Base-by-base conservation (phyloP, 2,888 invertebrate genomes). In the Plutella xylostella region DNA sequence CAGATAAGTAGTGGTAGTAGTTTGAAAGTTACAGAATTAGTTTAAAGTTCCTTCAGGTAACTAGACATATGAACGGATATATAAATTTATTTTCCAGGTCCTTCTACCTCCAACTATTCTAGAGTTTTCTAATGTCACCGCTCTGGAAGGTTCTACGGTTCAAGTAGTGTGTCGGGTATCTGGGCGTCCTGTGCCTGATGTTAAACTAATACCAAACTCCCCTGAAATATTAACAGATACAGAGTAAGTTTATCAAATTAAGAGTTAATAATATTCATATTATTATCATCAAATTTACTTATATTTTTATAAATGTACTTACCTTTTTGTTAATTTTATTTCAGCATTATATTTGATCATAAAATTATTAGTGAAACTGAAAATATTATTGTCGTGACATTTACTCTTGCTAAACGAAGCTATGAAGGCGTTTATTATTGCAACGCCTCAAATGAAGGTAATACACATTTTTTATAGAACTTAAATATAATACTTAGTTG, bases 401-500 rank as follows among this genome's bases (percentile, higher is more conserved):
- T 69, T 14, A 48, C 64, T 0, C 56, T 52, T 48, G 58, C 72
- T 1, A 55, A 57, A 21, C 61, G 64, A 52, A 49, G 51, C 2
- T 54, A 63, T 6, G 66, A 64, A 49, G 79, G 79, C 21, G 46
- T 56, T 35, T 80, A 74, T 40, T 45, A 58, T 14, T 82, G 82
- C 48, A 73, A 71, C 42, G 78, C 78, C 2, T 63, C 51, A 7
- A 80, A 80, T 55, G 61, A 61, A 47, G 75, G 82, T 78, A 61
- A 6, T 33, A 33, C 33, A 2, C 11, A 33, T 33, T 6, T n/a
- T 33, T 33, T 6, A 25, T 25, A 7, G 9, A 25, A n/a, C n/a
- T n/a, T n/a, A n/a, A n/a, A n/a, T n/a, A n/a, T n/a, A n/a, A n/a
- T n/a, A n/a, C n/a, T n/a, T n/a, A n/a, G n/a, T n/a, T n/a, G n/a